phyloP scores from a whole-genome alignment of 2,797 vertebrate genomes.

The Xiphophorus birchmanni region DNA sequence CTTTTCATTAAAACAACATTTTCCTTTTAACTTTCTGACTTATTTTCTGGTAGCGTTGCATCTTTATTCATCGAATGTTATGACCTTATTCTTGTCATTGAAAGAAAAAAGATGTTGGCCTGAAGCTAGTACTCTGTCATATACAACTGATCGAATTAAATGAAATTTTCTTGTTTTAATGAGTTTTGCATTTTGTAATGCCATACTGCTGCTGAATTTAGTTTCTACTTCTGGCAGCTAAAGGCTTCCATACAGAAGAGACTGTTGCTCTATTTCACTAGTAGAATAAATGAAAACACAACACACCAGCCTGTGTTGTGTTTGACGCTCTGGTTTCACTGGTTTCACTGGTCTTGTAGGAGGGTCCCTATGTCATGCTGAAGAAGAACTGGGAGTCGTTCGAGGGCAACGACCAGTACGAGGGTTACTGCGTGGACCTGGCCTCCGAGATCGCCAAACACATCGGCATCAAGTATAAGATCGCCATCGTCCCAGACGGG shows the following conservation, averaged over 20 bases:
- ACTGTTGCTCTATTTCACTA: constrained; percentile 1
- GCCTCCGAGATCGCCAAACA: constrained; percentile 97
- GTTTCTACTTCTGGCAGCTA: neutral
- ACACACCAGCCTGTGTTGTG: constrained; percentile 21
- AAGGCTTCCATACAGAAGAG: neutral
- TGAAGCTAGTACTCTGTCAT: neutral
- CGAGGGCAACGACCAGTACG: constrained; percentile 97
- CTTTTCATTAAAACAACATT: neutral
- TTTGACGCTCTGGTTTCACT: constrained; percentile 62
- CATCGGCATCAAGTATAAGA: constrained; percentile 98
- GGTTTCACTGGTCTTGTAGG: constrained; percentile 84
- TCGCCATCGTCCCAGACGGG: constrained; percentile 94
- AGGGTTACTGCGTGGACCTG: constrained; percentile 97
- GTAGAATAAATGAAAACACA: neutral
- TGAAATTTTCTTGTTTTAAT: neutral
- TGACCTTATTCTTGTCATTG: neutral
- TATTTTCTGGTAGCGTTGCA: neutral
- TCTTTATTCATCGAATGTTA: neutral
- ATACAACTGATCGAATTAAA: neutral
- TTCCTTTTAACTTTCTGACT: neutral
- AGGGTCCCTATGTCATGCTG: constrained; percentile 97
- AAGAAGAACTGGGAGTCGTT: constrained; percentile 98
- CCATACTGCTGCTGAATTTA: neutral
- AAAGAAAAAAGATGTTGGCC: neutral
- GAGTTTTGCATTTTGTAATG: neutral